phyloP scores from a whole-genome alignment of 1,140 invertebrate species.

The Luehdorfia chinensis region DNA sequence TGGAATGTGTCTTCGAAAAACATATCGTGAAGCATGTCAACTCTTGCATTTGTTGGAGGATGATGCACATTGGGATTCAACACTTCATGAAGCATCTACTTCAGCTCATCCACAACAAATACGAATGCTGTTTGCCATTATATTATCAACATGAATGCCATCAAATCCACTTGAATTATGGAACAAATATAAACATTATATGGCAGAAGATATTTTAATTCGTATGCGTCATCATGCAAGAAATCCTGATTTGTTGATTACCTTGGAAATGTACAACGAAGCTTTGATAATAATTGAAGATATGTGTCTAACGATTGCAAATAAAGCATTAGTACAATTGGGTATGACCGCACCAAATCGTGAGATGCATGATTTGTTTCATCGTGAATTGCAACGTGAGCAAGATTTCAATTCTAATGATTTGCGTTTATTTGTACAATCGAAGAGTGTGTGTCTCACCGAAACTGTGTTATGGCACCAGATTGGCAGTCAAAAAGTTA shows the following conservation, averaged over 20 bases:
- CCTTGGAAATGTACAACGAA: constrained; percentile 18
- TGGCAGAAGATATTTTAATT: constrained; percentile 22
- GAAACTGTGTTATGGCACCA: constrained; percentile 20
- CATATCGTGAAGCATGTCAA: constrained; percentile 20
- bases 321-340: constrained; percentile 17
- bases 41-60: constrained; percentile 21
- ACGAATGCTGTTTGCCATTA: constrained; percentile 24
- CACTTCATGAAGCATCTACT: constrained; percentile 20
- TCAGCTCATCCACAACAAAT: constrained; percentile 25
- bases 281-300: constrained; percentile 13
- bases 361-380: constrained; percentile 22
- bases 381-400: constrained; percentile 24
- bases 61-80: constrained; percentile 22
- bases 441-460: no score
- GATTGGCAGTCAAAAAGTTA: constrained; percentile 19
- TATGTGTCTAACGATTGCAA: constrained; percentile 18
- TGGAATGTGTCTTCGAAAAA: constrained; percentile 14
- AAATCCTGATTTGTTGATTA: constrained; percentile 19
- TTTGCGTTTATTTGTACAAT: constrained; percentile 17
- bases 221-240: constrained; percentile 13
- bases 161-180: constrained; percentile 20
- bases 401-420: constrained; percentile 19
- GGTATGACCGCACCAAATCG: constrained; percentile 19
- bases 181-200: constrained; percentile 19
- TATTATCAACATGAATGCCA: constrained; percentile 23